phyloP scores from a whole-genome alignment of 2,797 vertebrate genomes.

The Lepilemur ruficaudatus region DNA sequence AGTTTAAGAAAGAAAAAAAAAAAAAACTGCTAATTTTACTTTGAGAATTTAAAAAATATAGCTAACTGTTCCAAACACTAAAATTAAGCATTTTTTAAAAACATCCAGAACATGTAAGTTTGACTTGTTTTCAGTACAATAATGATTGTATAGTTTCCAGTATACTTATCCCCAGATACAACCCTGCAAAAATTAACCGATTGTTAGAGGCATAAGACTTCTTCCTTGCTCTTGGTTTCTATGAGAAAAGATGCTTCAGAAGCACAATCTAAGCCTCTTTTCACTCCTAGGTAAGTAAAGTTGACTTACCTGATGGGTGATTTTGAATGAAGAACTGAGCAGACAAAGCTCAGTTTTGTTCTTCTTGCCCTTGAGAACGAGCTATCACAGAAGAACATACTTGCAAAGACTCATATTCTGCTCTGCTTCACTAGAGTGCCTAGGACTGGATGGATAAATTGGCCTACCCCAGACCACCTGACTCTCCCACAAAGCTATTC shows the following conservation, averaged over 20 bases:
- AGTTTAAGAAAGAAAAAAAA: neutral
- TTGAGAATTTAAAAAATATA: conserved; percentile 18
- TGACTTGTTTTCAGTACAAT: neutral
- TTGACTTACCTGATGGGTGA: neutral
- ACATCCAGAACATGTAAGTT: neutral
- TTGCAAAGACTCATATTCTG: neutral
- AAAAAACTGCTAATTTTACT: neutral
- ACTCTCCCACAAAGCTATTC: neutral
- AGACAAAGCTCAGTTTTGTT: neutral
- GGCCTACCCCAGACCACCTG: neutral
- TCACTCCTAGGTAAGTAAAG: neutral
- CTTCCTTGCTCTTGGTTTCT: conserved; percentile 11
- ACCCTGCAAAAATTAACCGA: neutral
- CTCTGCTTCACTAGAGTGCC: neutral
- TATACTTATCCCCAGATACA: neutral
- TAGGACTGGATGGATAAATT: neutral
- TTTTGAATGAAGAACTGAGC: neutral
- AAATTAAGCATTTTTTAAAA: neutral
- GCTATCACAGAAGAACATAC: neutral
- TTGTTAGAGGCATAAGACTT: neutral
- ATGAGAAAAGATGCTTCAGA: neutral
- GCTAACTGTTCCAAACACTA: conserved; percentile 1
- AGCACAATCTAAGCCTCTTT: neutral
- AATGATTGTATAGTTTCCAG: neutral
- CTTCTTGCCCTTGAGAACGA: neutral